Base-by-base conservation (phyloP, 2,797 vertebrate species). In the Odontamblyopus rebecca region DNA sequence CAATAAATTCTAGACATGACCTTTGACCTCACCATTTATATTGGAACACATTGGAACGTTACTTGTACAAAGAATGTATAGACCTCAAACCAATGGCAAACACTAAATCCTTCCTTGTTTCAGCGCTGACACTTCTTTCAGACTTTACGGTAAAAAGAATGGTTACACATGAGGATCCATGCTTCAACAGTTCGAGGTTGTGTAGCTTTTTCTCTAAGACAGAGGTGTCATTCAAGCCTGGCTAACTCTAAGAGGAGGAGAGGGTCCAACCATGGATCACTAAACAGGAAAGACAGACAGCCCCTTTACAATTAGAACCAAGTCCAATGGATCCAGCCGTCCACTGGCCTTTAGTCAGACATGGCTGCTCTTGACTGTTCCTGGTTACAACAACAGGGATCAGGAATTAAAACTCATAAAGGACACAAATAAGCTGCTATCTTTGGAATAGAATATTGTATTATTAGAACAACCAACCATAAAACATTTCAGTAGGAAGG, bases 121-220 rank as follows among this genome's bases (percentile, higher is more conserved):
- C 74, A 59, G 78, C 68, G 27, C 87, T 90, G 85, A 84, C 82
- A 87, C 86, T 72, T 89, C 84, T 84, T 88, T 79, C 83, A 81
- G 76, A 75, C 82, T 75, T 68, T 67, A 53, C 74, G 79, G 70
- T 74, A 72, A 71, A 73, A 68, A 61, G 75, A 66, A 60, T 61
- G 72, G 71, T 69, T 77, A 72, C 74, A 64, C 65, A 23, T 8
- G 27, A 77, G 71, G 73, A 84, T 79, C 87, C 71, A 89, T 88
- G 86, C 86, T 92, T 88, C 86, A 89, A 66, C 84, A 84, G 89
- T 86, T 90, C 85, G 85, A 88, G 83, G 83, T 74, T 80, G 78
- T 86, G 80, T 77, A 87, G 82, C 86, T 81, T 79, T 83, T 80
- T 84, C 81, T 61, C 85, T 75, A 86, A 86, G 74, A 54, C 82